Base-by-base conservation (phyloP, 2,113 vertebrate species). In the Mormyrus lacerda region DNA sequence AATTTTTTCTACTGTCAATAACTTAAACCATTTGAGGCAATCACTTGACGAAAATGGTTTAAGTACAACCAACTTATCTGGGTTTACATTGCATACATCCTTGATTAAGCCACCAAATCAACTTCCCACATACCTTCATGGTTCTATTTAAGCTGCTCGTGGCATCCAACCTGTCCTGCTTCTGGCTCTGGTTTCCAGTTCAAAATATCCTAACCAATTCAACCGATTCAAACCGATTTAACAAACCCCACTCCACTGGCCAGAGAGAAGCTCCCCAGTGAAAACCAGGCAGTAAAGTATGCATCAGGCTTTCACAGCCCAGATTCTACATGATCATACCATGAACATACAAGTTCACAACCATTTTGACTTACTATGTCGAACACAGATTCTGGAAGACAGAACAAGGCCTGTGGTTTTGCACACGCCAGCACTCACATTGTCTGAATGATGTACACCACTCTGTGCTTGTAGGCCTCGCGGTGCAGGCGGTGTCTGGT, bases 391-490 rank as follows among this genome's bases (percentile, higher is more conserved):
- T 51, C 50, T 51, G 11, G 50, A 51, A 13, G 13, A 51, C 50
- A 51, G 50, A 17, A 51, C 50, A 17, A 17, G 13, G 50, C 0
- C 50, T 51, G 13, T 51, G 50, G 50, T 13, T 51, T 51, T 51
- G 50, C 50, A 51, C 3, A 15, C 15, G 10, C 11, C 50, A 51
- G 2, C 44, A 85, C 83, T 85, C 19, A 87, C 85, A 87, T 87
- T 31, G 13, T 17, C 7, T 53, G 98, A 0, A 99, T 98, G 94
- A 99, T 97, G 4, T 61, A 92, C 53, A 99, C 91, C 1, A 99
- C 47, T n/a, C 7, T 53, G 19, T 87, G 85, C 85, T 53, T 27
- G 48, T 53, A 87, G 48, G 85, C 85, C 15, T 7, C 17, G 15
- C 11, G 2, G n/a, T 87, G 85, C 0, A 87, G 47, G 85, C 11